Evolutionary conservation across 2,113 vertebrate genomes (phyloP).

Genomic region (Aphyosemion australe): DNA sequence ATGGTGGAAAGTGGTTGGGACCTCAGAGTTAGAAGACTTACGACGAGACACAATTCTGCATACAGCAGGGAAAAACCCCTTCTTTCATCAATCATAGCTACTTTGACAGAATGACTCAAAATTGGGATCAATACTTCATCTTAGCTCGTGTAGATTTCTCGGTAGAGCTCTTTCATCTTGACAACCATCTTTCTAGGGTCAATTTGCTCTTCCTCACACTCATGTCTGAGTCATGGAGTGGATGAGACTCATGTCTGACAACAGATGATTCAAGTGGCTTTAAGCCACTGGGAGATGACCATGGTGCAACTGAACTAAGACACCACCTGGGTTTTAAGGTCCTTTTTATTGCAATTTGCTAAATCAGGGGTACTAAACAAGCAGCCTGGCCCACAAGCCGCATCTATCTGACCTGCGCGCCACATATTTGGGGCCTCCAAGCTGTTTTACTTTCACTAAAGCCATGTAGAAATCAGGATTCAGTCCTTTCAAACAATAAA

Average conservation of each 20-base stretch:
- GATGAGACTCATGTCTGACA: constrained; percentile 12
- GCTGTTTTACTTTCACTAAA: constrained; percentile 9
- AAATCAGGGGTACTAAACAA: constrained; percentile 3
- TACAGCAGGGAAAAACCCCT: background rate
- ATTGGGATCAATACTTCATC: constrained; percentile 51
- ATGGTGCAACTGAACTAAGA: background rate
- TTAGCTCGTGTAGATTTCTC: constrained; percentile 20
- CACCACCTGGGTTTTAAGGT: constrained; percentile 20
- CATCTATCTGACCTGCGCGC: too few species aligned
- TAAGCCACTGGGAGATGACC: constrained; percentile 31
- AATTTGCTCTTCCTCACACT: constrained; percentile 33
- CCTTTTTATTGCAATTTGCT: constrained; percentile 24
- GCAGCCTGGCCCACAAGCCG: too few species aligned
- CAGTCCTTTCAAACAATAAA: constrained; percentile 24
- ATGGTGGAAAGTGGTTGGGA: constrained; percentile 19
- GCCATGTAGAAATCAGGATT: constrained; percentile 36
- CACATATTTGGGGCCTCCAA: too few species aligned
- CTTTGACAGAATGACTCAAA: constrained; percentile 28
- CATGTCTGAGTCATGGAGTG: background rate
- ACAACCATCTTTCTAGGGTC: constrained; percentile 14
- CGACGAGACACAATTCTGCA: background rate
- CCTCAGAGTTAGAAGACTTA: background rate
- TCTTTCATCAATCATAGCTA: constrained; percentile 46
- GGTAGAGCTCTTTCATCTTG: constrained; percentile 23
- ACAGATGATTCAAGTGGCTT: constrained; percentile 15